Evolutionary conservation across 2,888 invertebrate genomes (phyloP), one percentile per base, ranked within the genome.

Genomic region (Oegoconia quadripuncta): DNA sequence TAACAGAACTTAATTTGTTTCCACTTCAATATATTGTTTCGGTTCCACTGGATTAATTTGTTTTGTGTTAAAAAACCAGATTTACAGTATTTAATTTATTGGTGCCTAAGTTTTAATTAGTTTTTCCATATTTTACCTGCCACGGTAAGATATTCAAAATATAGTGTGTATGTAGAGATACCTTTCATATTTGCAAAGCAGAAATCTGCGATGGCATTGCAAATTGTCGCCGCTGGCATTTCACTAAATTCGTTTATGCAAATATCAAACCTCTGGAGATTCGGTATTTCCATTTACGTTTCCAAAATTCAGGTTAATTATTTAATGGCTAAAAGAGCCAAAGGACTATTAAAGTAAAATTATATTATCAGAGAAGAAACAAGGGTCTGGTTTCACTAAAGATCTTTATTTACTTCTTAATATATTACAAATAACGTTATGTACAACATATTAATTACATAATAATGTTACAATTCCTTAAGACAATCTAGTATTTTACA

Each of bases 341-440:
- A 16, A 30, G n/a, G 29, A 48, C 36, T 43, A 39, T 27, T 27
- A 27, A 22, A 22, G 7, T 9, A 9, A 9, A 3, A 9, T 22
- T 22, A 22, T 22, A 9, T 22, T 22, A 22, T 9, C 22, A 22
- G 8, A 22, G 9, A 22, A 22, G 7, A 9, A 25, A 11, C 36
- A 36, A 38, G 34, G 28, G 9, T 40, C 50, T 64, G 64, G 60
- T 73, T 84, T 83, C 82, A 82, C 84, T 84, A 83, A 82, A 74
- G 75, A 73, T 81, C 73, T 84, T 84, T 82, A 70, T 72, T 69
- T 64, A 74, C 70, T 76, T 72, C 73, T 80, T 83, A n/a, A n/a
- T n/a, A 83, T 73, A 75, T 72, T 82, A 84, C 81, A 81, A 77
- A 79, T 86, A 81, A 83, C 79, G 66, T 77, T 87, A 86, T 86